Percentiles rank a stretch among this genome's conserved stretches.
Conservation (phyloP, 30 jellyfish, hydroid and myxozoan species). For the Turritopsis dohrnii region DNA sequence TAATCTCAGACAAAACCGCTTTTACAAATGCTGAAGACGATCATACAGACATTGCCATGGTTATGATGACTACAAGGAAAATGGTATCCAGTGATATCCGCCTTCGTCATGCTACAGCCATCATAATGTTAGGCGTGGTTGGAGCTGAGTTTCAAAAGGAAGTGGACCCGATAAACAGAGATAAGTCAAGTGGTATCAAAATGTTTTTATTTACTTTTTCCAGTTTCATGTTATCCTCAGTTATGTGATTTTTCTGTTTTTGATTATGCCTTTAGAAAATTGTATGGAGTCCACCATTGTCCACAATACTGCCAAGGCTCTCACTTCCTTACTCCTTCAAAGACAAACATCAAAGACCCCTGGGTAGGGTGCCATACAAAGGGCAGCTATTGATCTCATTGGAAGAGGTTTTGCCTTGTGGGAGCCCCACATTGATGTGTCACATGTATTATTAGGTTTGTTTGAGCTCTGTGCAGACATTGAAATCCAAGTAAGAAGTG, state of each 20-base stretch:
- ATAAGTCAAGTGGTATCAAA: not conserved
- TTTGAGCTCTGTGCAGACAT: constrained; percentile 77
- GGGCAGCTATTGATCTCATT: constrained; percentile 91
- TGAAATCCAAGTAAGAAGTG: constrained; percentile 37
- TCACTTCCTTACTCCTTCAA: constrained; percentile 70
- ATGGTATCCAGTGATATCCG: constrained; percentile 93
- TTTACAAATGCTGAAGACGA: constrained; percentile 74
- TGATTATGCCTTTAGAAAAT: constrained; percentile 26
- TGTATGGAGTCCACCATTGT: constrained; percentile 72
- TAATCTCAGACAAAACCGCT: constrained; percentile 56
- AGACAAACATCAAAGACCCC: constrained; percentile 59
- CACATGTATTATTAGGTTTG: constrained; percentile 82
- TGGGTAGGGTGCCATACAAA: constrained; percentile 78
- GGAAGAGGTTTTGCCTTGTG: constrained; percentile 96
- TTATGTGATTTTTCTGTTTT: not conserved
- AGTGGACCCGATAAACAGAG: constrained; percentile 73
- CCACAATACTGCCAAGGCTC: constrained; percentile 89
- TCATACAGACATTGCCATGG: constrained; percentile 83
- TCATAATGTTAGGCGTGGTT: constrained; percentile 88
- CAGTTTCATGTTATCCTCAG: not conserved
- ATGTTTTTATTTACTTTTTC: no score
- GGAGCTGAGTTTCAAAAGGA: constrained; percentile 98
- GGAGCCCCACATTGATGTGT: constrained; percentile 93
- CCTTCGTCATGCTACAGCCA: constrained; percentile 96
- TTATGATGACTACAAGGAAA: constrained; percentile 88